Evolutionary conservation across 2,888 invertebrate genomes (phyloP).

Genomic region (Germaria angustata): DNA sequence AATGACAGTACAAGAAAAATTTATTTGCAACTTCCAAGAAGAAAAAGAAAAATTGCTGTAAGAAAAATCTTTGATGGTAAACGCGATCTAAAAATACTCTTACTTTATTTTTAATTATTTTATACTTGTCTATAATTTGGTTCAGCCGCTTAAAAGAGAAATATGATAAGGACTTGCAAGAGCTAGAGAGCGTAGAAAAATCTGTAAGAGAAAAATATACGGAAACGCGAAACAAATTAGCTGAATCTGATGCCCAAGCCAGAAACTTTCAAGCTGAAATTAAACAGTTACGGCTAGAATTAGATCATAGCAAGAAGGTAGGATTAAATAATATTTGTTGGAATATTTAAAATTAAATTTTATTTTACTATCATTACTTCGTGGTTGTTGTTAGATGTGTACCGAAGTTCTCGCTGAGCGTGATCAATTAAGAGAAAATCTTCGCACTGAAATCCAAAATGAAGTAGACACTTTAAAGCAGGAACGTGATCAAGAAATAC

Average conservation of each 20-base stretch:
- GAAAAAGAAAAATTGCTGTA: too few species aligned
- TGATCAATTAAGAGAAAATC: constrained; percentile 82
- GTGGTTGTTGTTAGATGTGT: constrained; percentile 76
- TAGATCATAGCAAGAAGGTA: constrained; percentile 84
- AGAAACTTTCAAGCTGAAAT: constrained; percentile 82
- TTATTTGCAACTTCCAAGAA: too few species aligned
- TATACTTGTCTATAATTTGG: not conserved
- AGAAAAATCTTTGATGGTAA: too few species aligned
- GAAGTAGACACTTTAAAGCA: constrained; percentile 84
- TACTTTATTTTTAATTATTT: not conserved
- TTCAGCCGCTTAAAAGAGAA: constrained; percentile 87
- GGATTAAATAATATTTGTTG: too few species aligned
- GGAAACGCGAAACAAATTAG: constrained; percentile 84
- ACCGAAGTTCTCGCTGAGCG: constrained; percentile 82
- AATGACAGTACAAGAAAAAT: too few species aligned
- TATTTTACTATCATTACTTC: not conserved
- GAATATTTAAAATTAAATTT: not conserved
- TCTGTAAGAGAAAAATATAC: constrained; percentile 85
- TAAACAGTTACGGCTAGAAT: constrained; percentile 85
- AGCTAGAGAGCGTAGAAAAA: constrained; percentile 85
- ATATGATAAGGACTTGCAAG: constrained; percentile 86
- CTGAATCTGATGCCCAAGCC: constrained; percentile 84
- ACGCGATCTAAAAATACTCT: too few species aligned
- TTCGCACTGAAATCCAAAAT: constrained; percentile 83
- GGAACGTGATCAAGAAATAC: constrained; percentile 88